Evolutionary conservation across 2,888 invertebrate species (phyloP).

Genomic region (Trachelus troglodyta): DNA sequence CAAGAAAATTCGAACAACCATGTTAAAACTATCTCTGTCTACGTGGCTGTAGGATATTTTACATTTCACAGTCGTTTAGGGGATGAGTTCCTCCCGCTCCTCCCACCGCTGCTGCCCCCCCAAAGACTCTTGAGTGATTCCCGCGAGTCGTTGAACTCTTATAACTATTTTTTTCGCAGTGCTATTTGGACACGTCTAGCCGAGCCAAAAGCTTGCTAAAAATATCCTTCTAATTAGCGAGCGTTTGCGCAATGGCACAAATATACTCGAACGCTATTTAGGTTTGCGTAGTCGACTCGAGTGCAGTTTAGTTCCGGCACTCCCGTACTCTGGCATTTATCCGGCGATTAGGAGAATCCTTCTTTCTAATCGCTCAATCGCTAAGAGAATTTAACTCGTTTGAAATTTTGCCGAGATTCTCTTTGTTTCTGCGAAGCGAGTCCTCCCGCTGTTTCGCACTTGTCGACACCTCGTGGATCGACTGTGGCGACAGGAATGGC

Average conservation of each 20-base stretch:
- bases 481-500: no score
- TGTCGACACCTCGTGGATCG: not conserved
- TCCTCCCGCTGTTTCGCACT: not conserved
- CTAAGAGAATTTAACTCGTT: no score
- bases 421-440: conserved; percentile 10
- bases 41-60: no score
- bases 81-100: no score
- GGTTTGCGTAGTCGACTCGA: not conserved
- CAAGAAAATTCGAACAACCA: no score
- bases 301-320: not conserved
- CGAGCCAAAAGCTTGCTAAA: conserved; percentile 25
- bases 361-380: no score
- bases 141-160: conserved; percentile 19
- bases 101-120: not conserved
- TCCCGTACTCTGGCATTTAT: not conserved
- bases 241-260: conserved; percentile 1
- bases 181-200: conserved; percentile 21
- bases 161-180: conserved; percentile 14
- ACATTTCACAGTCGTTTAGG: no score
- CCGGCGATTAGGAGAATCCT: not conserved
- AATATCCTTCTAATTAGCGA: conserved; percentile 21
- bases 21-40: no score
- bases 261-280: not conserved
- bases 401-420: not conserved
- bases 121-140: not conserved